Percentiles rank a stretch among this genome's conserved stretches.
Evolutionary conservation across 1,140 invertebrate genomes (phyloP).

Genomic region (Ceratina calcarata): DNA sequence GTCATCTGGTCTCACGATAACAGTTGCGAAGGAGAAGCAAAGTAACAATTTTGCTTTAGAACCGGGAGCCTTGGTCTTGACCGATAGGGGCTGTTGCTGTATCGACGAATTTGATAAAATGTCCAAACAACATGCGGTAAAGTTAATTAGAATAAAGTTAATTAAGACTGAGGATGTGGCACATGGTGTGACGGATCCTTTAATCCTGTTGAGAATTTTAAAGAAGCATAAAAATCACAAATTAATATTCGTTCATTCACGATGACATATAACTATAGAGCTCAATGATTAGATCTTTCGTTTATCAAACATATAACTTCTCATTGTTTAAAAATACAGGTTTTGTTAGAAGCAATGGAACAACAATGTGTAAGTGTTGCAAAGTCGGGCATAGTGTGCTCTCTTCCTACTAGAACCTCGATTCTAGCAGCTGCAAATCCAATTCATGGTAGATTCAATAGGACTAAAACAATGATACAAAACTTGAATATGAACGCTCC

Average conservation of each 20-base stretch:
- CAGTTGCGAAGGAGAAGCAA: conserved; percentile 87
- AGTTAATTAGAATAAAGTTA: conserved; percentile 25
- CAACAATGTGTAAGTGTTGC: conserved; percentile 95
- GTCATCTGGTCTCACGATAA: conserved; percentile 92
- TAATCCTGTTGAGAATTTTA: no score
- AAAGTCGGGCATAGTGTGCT: conserved; percentile 91
- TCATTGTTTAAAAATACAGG: no score
- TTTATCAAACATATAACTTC: no score
- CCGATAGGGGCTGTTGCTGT: conserved; percentile 94
- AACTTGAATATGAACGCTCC: conserved; percentile 94
- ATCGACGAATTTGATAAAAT: conserved; percentile 99
- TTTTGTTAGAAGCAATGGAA: conserved; percentile 96
- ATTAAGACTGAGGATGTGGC: background rate
- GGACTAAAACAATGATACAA: conserved; percentile 92
- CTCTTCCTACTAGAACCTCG: conserved; percentile 89
- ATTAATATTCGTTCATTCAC: no score
- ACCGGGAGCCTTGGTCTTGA: conserved; percentile 90
- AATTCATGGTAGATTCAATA: conserved; percentile 92
- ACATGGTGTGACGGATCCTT: no score
- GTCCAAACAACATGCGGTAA: conserved; percentile 81
- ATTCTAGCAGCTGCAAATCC: conserved; percentile 97
- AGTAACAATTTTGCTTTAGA: conserved; percentile 90
- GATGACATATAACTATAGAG: conserved; percentile 40
- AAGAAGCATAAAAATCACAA: no score
- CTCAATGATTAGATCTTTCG: no score